Evolutionary conservation across 2,888 invertebrate genomes (phyloP), one percentile per base, ranked within the genome.

Genomic region (Troides helena): DNA sequence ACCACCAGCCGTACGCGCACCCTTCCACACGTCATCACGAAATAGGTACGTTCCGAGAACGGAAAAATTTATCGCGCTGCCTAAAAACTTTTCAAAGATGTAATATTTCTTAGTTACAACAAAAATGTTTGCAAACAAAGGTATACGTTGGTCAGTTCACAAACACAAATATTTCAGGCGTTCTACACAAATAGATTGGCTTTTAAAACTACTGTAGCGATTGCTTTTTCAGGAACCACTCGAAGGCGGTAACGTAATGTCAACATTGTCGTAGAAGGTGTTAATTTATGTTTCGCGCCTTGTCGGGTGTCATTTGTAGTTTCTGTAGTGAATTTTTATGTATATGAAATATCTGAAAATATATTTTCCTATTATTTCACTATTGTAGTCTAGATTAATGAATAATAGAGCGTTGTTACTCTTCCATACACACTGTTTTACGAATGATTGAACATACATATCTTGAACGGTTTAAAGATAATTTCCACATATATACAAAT

Each of bases 31-130:
- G 74, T 81, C 82, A 80, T 74, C 73, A 72, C 69, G 73, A 71
- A 81, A 83, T 87, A 89, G 89, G 90, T 90, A 89, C 81, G 89
- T 87, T 81, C 79, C 73, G 76, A 81, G 82, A 85, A 85, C 83
- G 85, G 82, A 83, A 83, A 80, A 80, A 81, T 80, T 80, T 80
- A 76, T 76, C 80, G 88, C 87, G 89, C 82, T 89, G 88, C 88
- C 78, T 78, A 76, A 69, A 72, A 74, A 74, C 21, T 17, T 62
- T 36, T 60, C 14, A 36, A 36, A 72, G 39, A 61, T 60, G 23
- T 50, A 5, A 50, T 50, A 17, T 50, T 50, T 50, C 14, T 50
- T 50, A 50, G 17, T 50, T 50, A 50, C 50, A 17, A 50, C 14
- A 50, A 50, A 50, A 50, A 50, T 59, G 18, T 64, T 64, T 21